phyloP scores from a whole-genome alignment of 1,140 invertebrate species.

The Liolophura sinensis region DNA sequence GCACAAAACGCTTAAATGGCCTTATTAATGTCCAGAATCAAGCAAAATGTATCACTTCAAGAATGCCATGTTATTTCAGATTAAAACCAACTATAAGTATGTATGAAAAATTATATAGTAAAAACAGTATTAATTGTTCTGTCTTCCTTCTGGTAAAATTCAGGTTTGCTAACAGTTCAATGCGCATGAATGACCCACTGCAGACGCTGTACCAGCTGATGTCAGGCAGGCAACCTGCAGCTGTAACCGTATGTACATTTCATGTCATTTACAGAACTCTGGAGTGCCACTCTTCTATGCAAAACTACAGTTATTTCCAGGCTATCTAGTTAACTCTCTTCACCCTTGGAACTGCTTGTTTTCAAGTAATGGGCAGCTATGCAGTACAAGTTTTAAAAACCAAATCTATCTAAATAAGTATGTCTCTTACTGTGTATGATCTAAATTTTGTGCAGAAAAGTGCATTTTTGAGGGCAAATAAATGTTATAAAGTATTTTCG shows the following conservation, averaged over 20 bases:
- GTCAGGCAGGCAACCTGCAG: slow-evolving; percentile 81
- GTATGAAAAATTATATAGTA: no score
- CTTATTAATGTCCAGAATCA: no score
- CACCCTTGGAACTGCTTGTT: background rate
- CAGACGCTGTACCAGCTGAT: slow-evolving; percentile 92
- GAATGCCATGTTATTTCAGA: no score
- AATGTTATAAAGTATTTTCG: no score
- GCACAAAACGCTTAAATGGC: no score
- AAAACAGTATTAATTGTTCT: slow-evolving; percentile 1
- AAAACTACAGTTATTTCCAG: background rate
- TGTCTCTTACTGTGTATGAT: no score
- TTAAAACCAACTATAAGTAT: no score
- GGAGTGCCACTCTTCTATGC: slow-evolving; percentile 1
- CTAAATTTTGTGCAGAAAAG: no score
- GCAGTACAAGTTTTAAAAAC: background rate
- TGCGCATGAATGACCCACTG: slow-evolving; percentile 84
- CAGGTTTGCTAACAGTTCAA: slow-evolving; percentile 77
- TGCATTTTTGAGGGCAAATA: no score
- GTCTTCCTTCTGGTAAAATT: slow-evolving; percentile 9
- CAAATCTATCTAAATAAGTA: no score
- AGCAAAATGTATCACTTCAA: no score
- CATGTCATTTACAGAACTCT: no score
- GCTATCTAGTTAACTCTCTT: background rate
- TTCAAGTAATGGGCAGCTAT: background rate
- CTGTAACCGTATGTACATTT: slow-evolving; percentile 72